Conservation (phyloP, 1,140 invertebrate genomes). For the Rhyzopertha dominica region DNA sequence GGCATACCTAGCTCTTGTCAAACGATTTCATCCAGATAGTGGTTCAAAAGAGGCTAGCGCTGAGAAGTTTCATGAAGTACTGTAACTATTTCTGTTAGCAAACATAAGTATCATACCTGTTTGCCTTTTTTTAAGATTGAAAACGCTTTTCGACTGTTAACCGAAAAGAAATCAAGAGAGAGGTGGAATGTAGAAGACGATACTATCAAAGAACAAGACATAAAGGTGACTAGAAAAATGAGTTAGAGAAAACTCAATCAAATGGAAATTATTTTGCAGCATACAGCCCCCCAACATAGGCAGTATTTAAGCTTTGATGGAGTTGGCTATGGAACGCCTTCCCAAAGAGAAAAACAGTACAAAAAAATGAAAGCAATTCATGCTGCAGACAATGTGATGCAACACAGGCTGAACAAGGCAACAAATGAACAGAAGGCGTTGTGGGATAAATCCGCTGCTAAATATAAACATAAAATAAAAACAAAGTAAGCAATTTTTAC, state of each 20-base stretch:
- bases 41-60: constrained; percentile 59
- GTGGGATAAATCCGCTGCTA: constrained; percentile 58
- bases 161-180: constrained; percentile 53
- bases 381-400: constrained; percentile 69
- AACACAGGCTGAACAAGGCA: constrained; percentile 66
- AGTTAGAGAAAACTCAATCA: constrained; percentile 2
- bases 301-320: constrained; percentile 79
- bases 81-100: constrained; percentile 4
- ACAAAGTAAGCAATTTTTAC: constrained; percentile 51
- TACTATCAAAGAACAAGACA: constrained; percentile 43
- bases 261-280: constrained; percentile 48
- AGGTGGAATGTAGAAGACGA: constrained; percentile 47
- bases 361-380: constrained; percentile 61
- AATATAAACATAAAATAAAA: constrained; percentile 72
- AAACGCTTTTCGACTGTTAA: constrained; percentile 47
- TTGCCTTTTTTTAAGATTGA: constrained; percentile 31
- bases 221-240: constrained; percentile 41
- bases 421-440: constrained; percentile 62
- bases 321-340: constrained; percentile 69
- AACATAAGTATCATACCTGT: constrained; percentile 4
- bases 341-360: constrained; percentile 71
- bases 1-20: constrained; percentile 70
- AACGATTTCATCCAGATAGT: constrained; percentile 79
- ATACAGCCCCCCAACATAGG: constrained; percentile 82
- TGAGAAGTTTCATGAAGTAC: constrained; percentile 68